Conservation (phyloP, 1,140 invertebrate species). For the Mercenaria mercenaria region DNA sequence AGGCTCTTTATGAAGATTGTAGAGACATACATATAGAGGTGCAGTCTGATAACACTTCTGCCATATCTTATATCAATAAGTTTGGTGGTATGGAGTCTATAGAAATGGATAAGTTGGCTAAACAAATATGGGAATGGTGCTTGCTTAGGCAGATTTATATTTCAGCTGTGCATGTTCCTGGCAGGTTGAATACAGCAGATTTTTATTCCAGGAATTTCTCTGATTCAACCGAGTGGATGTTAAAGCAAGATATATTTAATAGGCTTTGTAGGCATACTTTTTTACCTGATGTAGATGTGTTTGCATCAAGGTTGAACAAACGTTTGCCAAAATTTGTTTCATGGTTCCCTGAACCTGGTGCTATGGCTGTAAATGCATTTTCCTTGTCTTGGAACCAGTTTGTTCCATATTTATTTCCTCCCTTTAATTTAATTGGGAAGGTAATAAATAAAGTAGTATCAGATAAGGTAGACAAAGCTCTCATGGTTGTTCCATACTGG, state of each 20-base stretch:
- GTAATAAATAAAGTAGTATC: slow-evolving; percentile 59
- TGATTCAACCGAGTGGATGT: slow-evolving; percentile 46
- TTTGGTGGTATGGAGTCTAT: slow-evolving; percentile 67
- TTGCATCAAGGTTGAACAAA: slow-evolving; percentile 70
- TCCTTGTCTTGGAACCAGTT: slow-evolving; percentile 42
- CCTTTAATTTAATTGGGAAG: slow-evolving; percentile 60
- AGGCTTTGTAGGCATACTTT: slow-evolving; percentile 13
- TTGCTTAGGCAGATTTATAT: slow-evolving; percentile 47
- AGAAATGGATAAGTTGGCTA: slow-evolving; percentile 58
- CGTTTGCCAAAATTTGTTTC: slow-evolving; percentile 63
- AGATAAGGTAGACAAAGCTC: slow-evolving; percentile 51
- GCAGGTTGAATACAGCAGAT: slow-evolving; percentile 52
- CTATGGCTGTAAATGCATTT: slow-evolving; percentile 68
- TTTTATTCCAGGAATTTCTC: slow-evolving; percentile 51
- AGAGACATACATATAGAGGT: slow-evolving; percentile 46
- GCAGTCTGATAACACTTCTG: slow-evolving; percentile 64
- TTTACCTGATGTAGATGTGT: slow-evolving; percentile 68
- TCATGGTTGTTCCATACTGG: slow-evolving; percentile 60
- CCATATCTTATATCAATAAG: slow-evolving; percentile 68
- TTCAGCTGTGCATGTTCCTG: slow-evolving; percentile 47
- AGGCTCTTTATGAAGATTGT: not conserved
- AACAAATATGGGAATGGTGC: slow-evolving; percentile 67
- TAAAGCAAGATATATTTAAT: slow-evolving; percentile 53
- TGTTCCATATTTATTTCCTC: slow-evolving; percentile 59
- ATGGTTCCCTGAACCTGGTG: slow-evolving; percentile 68